Conservation (phyloP, 2,797 vertebrate genomes). For the Crax fasciolata region DNA sequence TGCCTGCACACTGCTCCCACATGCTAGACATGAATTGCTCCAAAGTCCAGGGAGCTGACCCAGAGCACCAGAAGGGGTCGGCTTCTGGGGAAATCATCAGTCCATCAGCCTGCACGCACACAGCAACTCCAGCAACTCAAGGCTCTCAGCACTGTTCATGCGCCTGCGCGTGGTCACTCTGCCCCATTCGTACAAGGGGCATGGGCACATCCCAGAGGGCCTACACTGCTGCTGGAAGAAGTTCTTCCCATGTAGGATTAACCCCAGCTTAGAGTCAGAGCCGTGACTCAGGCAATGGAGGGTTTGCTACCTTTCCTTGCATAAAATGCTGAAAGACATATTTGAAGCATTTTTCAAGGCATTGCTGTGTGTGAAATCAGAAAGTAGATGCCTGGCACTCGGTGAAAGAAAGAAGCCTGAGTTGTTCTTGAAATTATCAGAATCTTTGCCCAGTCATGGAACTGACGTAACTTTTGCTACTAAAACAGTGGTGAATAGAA, state of each 20-base stretch:
- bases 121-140: background rate
- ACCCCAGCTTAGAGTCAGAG: background rate
- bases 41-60: fast-evolving
- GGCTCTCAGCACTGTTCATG: background rate
- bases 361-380: background rate
- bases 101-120: background rate
- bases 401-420: background rate
- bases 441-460: background rate
- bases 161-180: background rate
- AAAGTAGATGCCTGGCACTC: background rate
- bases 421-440: background rate
- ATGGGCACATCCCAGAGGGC: background rate
- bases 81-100: background rate
- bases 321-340: background rate
- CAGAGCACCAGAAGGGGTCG: background rate
- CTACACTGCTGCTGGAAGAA: background rate
- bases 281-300: background rate
- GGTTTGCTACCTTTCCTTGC: background rate
- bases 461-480: background rate
- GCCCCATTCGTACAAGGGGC: background rate
- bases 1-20: fast-evolving
- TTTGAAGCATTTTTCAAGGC: background rate
- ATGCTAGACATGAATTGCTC: background rate
- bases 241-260: background rate
- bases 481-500: background rate